These are phyloP conservation scores for Acanthaster planci DNA, from an alignment of 35 echinoderm and acorn worm genomes.

Conservation along the genomic window DNA sequence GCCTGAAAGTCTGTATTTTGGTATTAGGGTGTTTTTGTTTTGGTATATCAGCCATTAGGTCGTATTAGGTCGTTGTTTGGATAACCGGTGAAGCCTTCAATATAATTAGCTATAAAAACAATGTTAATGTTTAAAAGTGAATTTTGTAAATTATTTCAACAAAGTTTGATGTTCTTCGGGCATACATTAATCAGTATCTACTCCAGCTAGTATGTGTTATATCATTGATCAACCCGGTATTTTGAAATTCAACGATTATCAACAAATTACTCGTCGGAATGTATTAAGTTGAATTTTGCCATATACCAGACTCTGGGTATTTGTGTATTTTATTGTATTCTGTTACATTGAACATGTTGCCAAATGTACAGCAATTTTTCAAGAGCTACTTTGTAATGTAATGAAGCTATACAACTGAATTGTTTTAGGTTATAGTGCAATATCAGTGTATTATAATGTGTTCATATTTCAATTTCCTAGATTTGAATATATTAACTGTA, in stretches of 20 bases:
- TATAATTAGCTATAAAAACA: no score
- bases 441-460: conserved; percentile 19
- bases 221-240: neutral
- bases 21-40: no score
- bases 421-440: neutral
- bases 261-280: neutral
- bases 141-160: no score
- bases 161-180: no score
- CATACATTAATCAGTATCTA: no score
- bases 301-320: neutral
- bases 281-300: neutral
- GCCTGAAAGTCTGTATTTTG: no score
- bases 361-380: neutral
- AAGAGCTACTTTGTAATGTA: neutral
- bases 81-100: no score
- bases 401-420: neutral
- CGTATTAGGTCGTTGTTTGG: no score
- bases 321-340: neutral
- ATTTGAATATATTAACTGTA: conserved; percentile 2
- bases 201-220: neutral
- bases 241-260: neutral
- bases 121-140: no score
- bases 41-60: no score
- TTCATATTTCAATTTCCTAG: neutral
- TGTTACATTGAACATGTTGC: neutral